Conservation (phyloP, 1,140 invertebrate species). For the Camponotus pennsylvanicus region DNA sequence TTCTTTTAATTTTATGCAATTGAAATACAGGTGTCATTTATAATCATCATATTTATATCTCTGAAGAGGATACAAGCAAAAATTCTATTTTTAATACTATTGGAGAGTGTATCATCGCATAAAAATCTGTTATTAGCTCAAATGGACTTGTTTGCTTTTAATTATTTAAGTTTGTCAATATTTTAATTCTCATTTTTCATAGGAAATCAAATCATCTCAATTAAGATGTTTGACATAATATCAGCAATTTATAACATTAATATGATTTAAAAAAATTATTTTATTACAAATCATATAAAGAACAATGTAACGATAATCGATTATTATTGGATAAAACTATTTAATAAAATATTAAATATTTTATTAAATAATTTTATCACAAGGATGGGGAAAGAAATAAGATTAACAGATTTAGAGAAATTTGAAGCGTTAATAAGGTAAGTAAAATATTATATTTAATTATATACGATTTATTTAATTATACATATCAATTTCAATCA, state of each 20-base stretch:
- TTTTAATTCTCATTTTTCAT: background rate
- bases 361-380: slow-evolving; percentile 8
- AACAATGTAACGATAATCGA: background rate
- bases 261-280: background rate
- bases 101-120: background rate
- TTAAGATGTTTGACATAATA: background rate
- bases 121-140: background rate
- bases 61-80: background rate
- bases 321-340: background rate
- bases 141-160: background rate
- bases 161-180: background rate
- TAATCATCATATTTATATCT: background rate
- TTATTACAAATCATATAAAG: background rate
- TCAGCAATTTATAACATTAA: background rate
- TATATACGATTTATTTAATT: background rate
- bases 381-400: background rate
- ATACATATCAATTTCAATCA: too few species aligned
- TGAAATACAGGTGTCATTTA: slow-evolving; percentile 4
- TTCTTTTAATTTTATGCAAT: background rate
- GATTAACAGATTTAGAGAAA: background rate
- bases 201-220: background rate
- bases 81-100: slow-evolving; percentile 10
- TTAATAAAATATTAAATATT: background rate
- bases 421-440: slow-evolving; percentile 48
- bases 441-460: slow-evolving; percentile 41